phyloP scores from a whole-genome alignment of 2,888 invertebrate genomes.

The Drosophila silvestris region DNA sequence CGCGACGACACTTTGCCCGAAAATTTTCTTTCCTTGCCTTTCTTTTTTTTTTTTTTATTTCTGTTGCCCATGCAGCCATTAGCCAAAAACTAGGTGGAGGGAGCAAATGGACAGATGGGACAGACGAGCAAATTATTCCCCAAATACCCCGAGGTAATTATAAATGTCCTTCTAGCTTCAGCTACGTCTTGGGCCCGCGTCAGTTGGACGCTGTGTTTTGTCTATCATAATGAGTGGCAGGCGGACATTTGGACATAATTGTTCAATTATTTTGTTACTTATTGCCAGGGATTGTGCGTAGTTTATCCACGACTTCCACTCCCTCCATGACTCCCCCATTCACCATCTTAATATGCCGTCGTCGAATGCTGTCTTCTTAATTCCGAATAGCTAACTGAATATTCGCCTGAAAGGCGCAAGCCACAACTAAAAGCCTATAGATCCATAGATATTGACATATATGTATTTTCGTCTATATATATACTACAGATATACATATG shows the following conservation, averaged over 20 bases:
- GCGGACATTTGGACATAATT: conserved; percentile 84
- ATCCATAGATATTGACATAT: conserved; percentile 7
- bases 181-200: conserved; percentile 55
- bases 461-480: not conserved
- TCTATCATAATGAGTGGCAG: conserved; percentile 83
- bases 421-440: not conserved
- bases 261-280: conserved; percentile 83
- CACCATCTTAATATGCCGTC: conserved; percentile 15
- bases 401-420: conserved; percentile 18
- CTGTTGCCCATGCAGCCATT: conserved; percentile 55
- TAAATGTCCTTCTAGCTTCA: conserved; percentile 79
- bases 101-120: conserved; percentile 44
- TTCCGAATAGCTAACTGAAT: conserved; percentile 20
- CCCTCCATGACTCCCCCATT: not conserved
- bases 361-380: conserved; percentile 15
- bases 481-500: conserved; percentile 12
- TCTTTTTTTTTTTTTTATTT: not conserved
- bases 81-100: conserved; percentile 35
- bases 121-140: conserved; percentile 73
- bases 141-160: conserved; percentile 83
- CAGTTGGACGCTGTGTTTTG: conserved; percentile 66
- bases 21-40: conserved; percentile 25
- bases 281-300: conserved; percentile 46
- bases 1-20: conserved; percentile 56
- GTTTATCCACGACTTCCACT: not conserved